Base-by-base conservation (phyloP, 2,888 invertebrate species). In the Sclerodermus sp. region DNA sequence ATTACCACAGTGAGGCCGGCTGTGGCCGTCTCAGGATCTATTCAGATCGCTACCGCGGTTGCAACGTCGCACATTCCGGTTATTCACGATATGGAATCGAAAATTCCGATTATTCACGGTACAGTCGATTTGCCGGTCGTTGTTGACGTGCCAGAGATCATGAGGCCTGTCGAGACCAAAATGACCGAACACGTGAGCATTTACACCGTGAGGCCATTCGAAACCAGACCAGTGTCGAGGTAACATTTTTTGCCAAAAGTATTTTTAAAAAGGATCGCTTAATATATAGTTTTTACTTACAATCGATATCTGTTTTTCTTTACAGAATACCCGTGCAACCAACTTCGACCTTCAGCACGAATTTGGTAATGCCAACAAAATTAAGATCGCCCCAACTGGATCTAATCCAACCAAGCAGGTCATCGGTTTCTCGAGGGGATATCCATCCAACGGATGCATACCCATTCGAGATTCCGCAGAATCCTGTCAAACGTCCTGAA, bases 21-120 rank as follows among this genome's bases (percentile, higher is more conserved):
- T 2, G 68, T 75, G 1, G 71, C 72, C 2, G 71, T 77, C n/a
- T 73, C 77, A 0, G 75, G 76, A 12, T 77, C 77, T 0, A 76
- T 77, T 41, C 76, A 75, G 55, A 77, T 76, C 47, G 76, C 71
- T 2, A 76, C 76, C 4, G 75, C 75, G 1, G 69, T 74, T 1
- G 72, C 74, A 4, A 73, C 72, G 9, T 76, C 77, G n/a, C 74
- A 73, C 50, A 71, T 74, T 49, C 76, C 77, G 5, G 71, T 74
- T 1, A 64, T 73, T 9, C 76, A 77, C 34, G 75, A 77, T 16
- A 62, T 69, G 6, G 77, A 77, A 49, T 76, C 77, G 0, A 77
- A 73, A 49, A 76, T 77, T 45, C 77, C 77, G 5, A 76, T 77
- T 42, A 70, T 77, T 42, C 77, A 78, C 47, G 78, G 77, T 1